Evolutionary conservation across 2,888 invertebrate species (phyloP), one percentile per base, ranked within the genome.

Genomic region (Drosophila maculinotata): DNA sequence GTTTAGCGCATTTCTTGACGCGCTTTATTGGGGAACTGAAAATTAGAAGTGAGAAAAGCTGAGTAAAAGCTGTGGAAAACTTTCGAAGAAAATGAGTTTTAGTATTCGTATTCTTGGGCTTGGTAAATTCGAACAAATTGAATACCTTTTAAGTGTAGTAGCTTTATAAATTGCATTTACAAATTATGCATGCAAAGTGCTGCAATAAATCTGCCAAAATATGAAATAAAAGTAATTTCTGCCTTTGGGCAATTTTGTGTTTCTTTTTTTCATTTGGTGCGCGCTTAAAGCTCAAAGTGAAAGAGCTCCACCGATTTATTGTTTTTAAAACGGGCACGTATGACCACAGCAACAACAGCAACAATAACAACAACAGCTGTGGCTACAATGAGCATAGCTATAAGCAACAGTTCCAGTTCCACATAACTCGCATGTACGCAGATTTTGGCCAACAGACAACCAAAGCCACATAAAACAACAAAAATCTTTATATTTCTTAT

Each of bases 251-350:
- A 35, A 44, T 35, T 30, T 57, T 6, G 25, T 1, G 15, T 54
- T 56, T 63, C 53, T 54, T 60, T 75, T 54, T 60, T 75, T 60
- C 54, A 26, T 54, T 53, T 25, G 30, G 20, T n/a, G 26, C 15
- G 26, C 38, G 23, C 30, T 56, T 57, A 35, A 17, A 33, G n/a
- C 54, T 9, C 42, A 58, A 77, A 79, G 77, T 64, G 77, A 77
- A 77, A 79, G 79, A 80, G 69, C 41, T 51, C 1, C n/a, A 33
- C 20, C 57, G 54, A 77, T 76, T 74, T 76, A 76, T 76, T 59
- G 72, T 65, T 64, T 77, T 60, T 53, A 68, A 73, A 76, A 36
- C 41, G 57, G 51, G 48, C 76, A 64, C 62, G 54, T 66, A 54
- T 53, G 54, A 39, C n/a, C 49, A 53, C 31, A 54, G 54, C 49